Conservation (phyloP, 1,140 invertebrate species). For the Bombus confusus region DNA sequence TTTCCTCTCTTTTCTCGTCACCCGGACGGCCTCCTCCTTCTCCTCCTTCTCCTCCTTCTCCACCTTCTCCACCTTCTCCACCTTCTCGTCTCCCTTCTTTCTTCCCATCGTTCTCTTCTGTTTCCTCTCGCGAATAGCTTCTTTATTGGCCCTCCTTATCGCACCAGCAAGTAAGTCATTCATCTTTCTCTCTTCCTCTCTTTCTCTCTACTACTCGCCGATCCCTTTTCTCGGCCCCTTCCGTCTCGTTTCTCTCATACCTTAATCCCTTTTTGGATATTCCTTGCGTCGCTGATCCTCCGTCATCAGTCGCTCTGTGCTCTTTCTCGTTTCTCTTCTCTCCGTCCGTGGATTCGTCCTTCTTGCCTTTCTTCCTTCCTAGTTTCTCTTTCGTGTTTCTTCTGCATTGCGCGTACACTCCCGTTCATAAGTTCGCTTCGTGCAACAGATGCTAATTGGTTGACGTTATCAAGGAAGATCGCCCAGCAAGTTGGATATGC, state of each 20-base stretch:
- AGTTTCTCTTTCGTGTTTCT: conserved; percentile 1
- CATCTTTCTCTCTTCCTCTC: conserved; percentile 16
- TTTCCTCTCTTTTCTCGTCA: conserved; percentile 34
- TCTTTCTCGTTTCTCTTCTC: neutral
- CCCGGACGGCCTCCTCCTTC: neutral
- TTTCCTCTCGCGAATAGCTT: conserved; percentile 12
- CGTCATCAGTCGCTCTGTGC: conserved; percentile 8
- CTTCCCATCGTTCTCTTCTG: neutral
- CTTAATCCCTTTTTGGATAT: conserved; percentile 13
- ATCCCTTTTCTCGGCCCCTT: conserved; percentile 9
- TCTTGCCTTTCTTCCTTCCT: neutral
- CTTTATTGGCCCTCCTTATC: conserved; percentile 13
- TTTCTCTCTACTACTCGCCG: neutral
- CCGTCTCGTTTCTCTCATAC: neutral
- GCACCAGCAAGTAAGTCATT: neutral
- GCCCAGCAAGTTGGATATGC: no score
- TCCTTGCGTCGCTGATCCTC: conserved; percentile 15
- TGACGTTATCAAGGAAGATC: no score
- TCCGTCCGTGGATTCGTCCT: neutral
- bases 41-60: neutral
- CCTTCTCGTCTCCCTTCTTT: neutral
- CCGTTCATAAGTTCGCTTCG: no score
- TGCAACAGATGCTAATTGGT: no score
- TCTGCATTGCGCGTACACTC: neutral
- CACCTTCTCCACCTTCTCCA: neutral